Percentiles rank a stretch among this genome's conserved stretches.
Conservation (phyloP, 2,113 vertebrate genomes). For the Bucco capensis region DNA sequence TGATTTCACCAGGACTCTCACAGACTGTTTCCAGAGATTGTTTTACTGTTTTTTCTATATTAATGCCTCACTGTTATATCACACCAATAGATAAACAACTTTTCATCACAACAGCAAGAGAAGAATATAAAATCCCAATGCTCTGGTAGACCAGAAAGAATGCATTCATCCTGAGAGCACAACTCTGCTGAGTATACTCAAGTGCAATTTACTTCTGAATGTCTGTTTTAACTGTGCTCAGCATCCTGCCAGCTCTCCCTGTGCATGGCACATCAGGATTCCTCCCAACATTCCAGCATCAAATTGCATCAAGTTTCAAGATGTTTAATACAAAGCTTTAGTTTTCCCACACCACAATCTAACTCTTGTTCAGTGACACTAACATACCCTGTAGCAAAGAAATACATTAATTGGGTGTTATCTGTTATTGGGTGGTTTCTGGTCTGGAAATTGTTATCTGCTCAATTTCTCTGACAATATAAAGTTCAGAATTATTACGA, state of each 20-base stretch:
- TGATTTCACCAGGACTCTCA: not conserved
- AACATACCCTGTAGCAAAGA: not conserved
- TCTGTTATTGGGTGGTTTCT: too few relatives aligned
- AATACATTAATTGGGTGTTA: not conserved
- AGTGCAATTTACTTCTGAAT: not conserved
- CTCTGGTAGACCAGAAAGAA: not conserved
- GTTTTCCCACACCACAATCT: not conserved
- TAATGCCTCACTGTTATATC: not conserved
- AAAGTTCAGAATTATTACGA: not conserved
- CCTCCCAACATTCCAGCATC: constrained; percentile 8
- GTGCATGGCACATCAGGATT: not conserved
- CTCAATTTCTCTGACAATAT: not conserved
- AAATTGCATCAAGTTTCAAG: not conserved
- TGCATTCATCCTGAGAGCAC: not conserved
- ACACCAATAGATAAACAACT: not conserved
- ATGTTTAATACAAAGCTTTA: not conserved
- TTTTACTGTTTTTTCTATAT: not conserved
- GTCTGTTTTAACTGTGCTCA: not conserved
- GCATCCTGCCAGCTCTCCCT: not conserved
- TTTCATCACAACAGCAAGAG: not conserved
- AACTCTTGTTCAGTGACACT: not conserved
- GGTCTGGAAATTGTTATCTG: too few relatives aligned
- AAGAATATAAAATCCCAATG: not conserved
- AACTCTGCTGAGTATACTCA: not conserved
- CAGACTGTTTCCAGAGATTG: not conserved